Evolutionary conservation across 2,888 invertebrate species (phyloP), one percentile per base, ranked within the genome.

Genomic region (Cremastinae sp.): DNA sequence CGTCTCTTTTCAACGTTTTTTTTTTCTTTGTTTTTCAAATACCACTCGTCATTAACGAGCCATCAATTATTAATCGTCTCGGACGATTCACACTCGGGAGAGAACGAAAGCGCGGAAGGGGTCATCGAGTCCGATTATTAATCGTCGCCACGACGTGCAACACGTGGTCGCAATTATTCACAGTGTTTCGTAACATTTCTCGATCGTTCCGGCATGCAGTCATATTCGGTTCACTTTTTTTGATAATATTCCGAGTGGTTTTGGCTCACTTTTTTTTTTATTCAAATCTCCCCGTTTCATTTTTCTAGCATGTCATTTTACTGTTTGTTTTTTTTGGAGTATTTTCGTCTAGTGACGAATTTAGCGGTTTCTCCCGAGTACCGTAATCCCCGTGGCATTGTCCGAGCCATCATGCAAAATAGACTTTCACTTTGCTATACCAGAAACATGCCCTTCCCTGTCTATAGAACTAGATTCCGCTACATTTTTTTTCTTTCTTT

Each of bases 371-470:
- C 47, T 43, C 22, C 9, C 12, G 45, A 38, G 51, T 64, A 69
- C 58, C 74, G 74, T 64, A 64, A 69, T 41, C 62, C 43, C 64
- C 18, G 12, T 54, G 38, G 58, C 53, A 70, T 75, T 70, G 58
- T 59, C 59, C 65, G 34, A 38, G 45, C 53, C 74, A 65, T 61
- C 59, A 61, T 65, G 65, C 59, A 61, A 61, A 74, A 64, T 49
- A 58, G 58, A 75, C 75, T 75, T 75, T 75, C 75, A 75, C 75
- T 70, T 65, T 8, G 53, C 59, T 12, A n/a, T n/a, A 28, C 53
- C 10, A n/a, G 9, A 12, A 22, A 56, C 16, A 38, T 41, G 41
- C 28, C 51, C 34, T 47, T 45, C 22, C 18, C n/a, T 14, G 28
- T 28, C 2, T 28, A 28, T n/a, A 28, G 5, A 28, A 28, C 28